Percentiles rank a stretch among this genome's conserved stretches.
Evolutionary conservation across 2,113 vertebrate genomes (phyloP).

Genomic region (Bubalus kerabau): DNA sequence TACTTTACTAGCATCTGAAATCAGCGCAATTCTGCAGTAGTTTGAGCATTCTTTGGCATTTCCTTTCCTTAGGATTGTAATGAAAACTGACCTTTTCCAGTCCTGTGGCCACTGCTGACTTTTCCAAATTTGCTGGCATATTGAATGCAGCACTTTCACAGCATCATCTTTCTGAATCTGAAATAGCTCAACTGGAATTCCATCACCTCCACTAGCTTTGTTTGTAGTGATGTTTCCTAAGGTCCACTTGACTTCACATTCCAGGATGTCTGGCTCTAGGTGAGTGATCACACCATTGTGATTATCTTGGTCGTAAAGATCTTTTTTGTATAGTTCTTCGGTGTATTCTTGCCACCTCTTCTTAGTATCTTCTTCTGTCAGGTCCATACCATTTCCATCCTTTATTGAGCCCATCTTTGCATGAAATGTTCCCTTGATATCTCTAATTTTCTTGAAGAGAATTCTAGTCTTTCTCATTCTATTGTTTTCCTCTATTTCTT

Average conservation of each 20-base stretch:
- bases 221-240: background rate
- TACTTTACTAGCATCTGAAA: background rate
- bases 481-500: background rate
- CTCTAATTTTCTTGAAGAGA: background rate
- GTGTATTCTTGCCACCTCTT: background rate
- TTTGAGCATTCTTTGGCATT: background rate
- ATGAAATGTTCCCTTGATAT: too few species aligned
- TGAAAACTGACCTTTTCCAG: background rate
- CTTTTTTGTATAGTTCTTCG: background rate
- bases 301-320: background rate
- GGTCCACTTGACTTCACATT: background rate
- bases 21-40: fast-evolving
- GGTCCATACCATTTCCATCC: too few species aligned
- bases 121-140: background rate
- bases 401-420: too few species aligned
- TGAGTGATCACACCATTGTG: background rate
- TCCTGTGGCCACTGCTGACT: background rate
- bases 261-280: background rate
- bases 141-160: background rate
- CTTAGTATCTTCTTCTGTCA: too few species aligned
- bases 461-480: background rate
- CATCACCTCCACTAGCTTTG: background rate
- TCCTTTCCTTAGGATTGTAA: background rate
- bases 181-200: background rate
- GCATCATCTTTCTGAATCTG: background rate